A percentile compares a stretch with the other conserved stretches of the same genome.
phyloP scores from a whole-genome alignment of 2,888 invertebrate species.

The Drosophila hawaiiensis region DNA sequence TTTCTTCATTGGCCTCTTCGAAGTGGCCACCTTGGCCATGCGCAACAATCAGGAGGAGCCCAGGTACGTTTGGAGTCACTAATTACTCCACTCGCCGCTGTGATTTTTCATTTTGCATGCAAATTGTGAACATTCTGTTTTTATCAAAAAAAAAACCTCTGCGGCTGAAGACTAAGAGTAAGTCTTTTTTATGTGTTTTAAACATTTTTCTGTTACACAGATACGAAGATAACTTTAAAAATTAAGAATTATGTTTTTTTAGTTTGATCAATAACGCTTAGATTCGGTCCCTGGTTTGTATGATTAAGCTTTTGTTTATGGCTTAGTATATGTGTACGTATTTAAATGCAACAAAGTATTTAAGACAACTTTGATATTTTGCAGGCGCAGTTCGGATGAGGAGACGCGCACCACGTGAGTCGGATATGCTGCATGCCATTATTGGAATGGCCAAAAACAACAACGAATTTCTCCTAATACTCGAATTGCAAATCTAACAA shows the following conservation, averaged over 20 bases:
- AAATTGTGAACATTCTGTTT: slow-evolving; percentile 42
- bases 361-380: slow-evolving; percentile 45
- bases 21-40: slow-evolving; percentile 91
- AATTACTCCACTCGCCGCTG: background rate
- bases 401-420: slow-evolving; percentile 84
- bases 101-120: slow-evolving; percentile 54
- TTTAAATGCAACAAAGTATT: background rate
- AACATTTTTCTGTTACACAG: slow-evolving; percentile 8
- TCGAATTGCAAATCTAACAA: slow-evolving; percentile 59
- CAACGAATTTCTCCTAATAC: slow-evolving; percentile 60
- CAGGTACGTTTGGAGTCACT: slow-evolving; percentile 69
- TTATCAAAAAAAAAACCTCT: slow-evolving; percentile 16
- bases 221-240: background rate
- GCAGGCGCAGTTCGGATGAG: slow-evolving; percentile 83
- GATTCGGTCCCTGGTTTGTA: background rate
- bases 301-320: background rate
- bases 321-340: background rate
- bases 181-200: slow-evolving; percentile 39
- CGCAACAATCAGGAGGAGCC: slow-evolving; percentile 83
- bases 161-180: slow-evolving; percentile 59
- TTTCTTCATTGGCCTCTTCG: slow-evolving; percentile 96
- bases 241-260: background rate
- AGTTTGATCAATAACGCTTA: background rate
- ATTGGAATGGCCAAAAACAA: slow-evolving; percentile 8
- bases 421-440: slow-evolving; percentile 20